Base-by-base conservation (phyloP, 2,113 vertebrate species). In the Malurus melanocephalus region DNA sequence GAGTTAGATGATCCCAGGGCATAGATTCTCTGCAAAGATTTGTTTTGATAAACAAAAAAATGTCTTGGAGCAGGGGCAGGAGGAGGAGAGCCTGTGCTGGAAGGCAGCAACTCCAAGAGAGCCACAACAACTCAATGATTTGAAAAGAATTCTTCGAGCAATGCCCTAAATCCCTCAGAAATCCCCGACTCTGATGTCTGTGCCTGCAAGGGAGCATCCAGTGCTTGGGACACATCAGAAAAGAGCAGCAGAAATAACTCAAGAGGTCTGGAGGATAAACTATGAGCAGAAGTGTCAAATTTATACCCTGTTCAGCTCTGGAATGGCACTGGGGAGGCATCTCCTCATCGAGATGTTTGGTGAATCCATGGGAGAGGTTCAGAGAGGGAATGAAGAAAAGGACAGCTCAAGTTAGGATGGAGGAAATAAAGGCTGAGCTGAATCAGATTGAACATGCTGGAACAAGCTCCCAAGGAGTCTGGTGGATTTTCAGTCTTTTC, bases 121-220 rank as follows among this genome's bases (percentile, higher is more conserved):
- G 14, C 11, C 24, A 42, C 19, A 10, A 0, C 24, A 28, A 7
- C 10, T 8, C 22, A 46, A 7, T 8, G 3, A 22, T 30, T 62
- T 62, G 23, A 73, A 71, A 9, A 15, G 32, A 78, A 11, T 21
- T 55, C 84, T 82, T 18, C 32, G 24, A 66, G 46, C 26, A 48
- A 9, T 30, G 57, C 20, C 46, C 24, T 42, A 22, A 64, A 69
- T 49, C 13, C 71, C 38, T 16, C 56, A 48, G 55, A 68, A 79
- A 84, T 7, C 56, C 33, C 21, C 33, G 38, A 24, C 65, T 84
- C 56, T 67, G 93, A 38, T 45, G 38, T 30, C 53, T 12, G 5
- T 65, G 46, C 56, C 78, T 79, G 35, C 53, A 53, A 85, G 62
- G 26, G 74, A 79, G 56, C 33, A n/a, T 51, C 23, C 32, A 24